A percentile compares a stretch with the other conserved stretches of the same genome.
Evolutionary conservation across 2,888 invertebrate species (phyloP).

Genomic region (Orchesellides sinensis): DNA sequence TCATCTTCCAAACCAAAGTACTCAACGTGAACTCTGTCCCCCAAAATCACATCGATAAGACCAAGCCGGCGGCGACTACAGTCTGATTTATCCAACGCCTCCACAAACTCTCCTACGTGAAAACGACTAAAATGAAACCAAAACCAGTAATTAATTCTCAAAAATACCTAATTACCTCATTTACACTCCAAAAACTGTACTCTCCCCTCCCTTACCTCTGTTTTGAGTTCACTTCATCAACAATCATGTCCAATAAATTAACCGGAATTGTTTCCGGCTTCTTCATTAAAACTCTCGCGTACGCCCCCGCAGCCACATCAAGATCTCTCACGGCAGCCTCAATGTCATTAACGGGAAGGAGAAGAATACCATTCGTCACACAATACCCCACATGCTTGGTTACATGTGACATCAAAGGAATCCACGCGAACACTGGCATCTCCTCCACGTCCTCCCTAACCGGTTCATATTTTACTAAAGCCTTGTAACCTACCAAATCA

Average conservation of each 20-base stretch:
- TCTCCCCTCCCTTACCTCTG: background rate
- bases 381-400: constrained; percentile 7
- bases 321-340: background rate
- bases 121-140: constrained; percentile 12
- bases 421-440: background rate
- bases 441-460: background rate
- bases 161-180: background rate
- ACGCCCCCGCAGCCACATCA: background rate
- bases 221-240: background rate
- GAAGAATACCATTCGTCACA: background rate
- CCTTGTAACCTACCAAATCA: constrained; percentile 12
- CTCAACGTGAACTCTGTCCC: constrained; percentile 9
- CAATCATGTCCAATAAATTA: background rate
- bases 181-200: background rate
- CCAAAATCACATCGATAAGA: background rate
- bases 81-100: constrained; percentile 8
- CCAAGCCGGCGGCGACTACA: background rate
- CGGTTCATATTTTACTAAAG: background rate
- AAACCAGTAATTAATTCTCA: background rate
- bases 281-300: background rate
- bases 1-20: background rate
- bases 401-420: background rate
- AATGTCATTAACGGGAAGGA: background rate
- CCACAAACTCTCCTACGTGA: background rate
- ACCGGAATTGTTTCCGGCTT: background rate